Conservation (phyloP, 2,888 invertebrate genomes). For the Hydraecia micacea region DNA sequence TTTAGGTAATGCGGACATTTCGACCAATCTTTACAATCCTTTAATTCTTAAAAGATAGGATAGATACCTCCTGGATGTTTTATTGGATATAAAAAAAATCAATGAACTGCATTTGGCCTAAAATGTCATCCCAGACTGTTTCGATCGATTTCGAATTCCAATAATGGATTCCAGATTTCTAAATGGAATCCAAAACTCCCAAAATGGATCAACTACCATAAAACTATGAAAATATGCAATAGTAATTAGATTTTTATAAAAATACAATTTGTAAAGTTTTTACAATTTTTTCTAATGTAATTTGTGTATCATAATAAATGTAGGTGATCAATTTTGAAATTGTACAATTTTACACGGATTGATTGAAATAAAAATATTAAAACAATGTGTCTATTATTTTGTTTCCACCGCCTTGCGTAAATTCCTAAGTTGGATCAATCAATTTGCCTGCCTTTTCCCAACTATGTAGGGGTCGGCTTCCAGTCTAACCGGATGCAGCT, state of each 20-base stretch:
- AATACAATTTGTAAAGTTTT: constrained; percentile 65
- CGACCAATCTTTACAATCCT: constrained; percentile 17
- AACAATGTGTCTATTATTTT: constrained; percentile 58
- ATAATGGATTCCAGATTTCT: constrained; percentile 2
- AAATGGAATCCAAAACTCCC: background rate
- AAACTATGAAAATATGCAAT: constrained; percentile 41
- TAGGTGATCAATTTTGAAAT: constrained; percentile 82
- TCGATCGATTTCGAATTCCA: background rate
- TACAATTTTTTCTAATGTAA: constrained; percentile 68
- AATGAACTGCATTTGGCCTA: constrained; percentile 21
- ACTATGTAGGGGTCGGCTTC: background rate
- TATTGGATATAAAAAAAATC: background rate
- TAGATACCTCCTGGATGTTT: constrained; percentile 6
- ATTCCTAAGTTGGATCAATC: background rate
- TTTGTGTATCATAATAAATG: constrained; percentile 71
- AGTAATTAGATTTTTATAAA: constrained; percentile 63
- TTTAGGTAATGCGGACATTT: background rate
- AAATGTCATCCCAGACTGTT: background rate
- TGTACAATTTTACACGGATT: constrained; percentile 88
- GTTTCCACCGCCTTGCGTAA: background rate
- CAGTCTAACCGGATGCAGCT: background rate
- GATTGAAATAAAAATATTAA: constrained; percentile 76
- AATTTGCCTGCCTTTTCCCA: background rate
- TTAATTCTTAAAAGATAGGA: constrained; percentile 6
- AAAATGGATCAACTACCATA: constrained; percentile 19